Percentiles rank a stretch among this genome's conserved stretches.
These are phyloP conservation scores for Brenthis ino DNA, from an alignment of 2,888 invertebrate species.

Conservation along the genomic window DNA sequence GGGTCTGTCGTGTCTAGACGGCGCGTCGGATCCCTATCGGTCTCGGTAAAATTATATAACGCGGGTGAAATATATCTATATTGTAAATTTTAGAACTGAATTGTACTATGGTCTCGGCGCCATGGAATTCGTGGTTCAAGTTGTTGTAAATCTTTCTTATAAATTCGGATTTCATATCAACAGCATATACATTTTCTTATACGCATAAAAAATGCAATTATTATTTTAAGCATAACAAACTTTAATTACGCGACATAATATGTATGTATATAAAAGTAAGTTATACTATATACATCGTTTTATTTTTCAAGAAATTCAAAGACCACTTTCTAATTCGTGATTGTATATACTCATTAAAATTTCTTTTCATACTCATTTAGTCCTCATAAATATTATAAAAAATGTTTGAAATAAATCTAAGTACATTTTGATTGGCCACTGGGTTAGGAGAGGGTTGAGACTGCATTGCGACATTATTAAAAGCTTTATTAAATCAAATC, in stretches of 20 bases:
- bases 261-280: too few species aligned
- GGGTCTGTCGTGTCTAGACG: slow-evolving; percentile 76
- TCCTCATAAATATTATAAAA: too few species aligned
- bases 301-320: too few species aligned
- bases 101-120: slow-evolving; percentile 6
- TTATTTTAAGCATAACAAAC: too few species aligned
- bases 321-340: too few species aligned
- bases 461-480: slow-evolving; percentile 35
- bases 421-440: slow-evolving; percentile 14
- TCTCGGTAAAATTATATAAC: slow-evolving; percentile 76
- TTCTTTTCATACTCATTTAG: too few species aligned
- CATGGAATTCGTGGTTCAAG: neutral
- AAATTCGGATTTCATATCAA: neutral
- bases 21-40: slow-evolving; percentile 71
- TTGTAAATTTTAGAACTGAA: slow-evolving; percentile 23
- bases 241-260: too few species aligned
- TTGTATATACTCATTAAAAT: too few species aligned
- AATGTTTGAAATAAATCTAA: slow-evolving; percentile 1
- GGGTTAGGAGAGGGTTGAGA: slow-evolving; percentile 25
- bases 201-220: neutral
- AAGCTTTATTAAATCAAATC: slow-evolving; percentile 33
- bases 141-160: neutral
- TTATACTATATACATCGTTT: too few species aligned
- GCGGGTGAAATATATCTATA: slow-evolving; percentile 39
- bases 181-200: neutral